A percentile compares a stretch with the other conserved stretches of the same genome.
Evolutionary conservation across 2,888 invertebrate species (phyloP).

Genomic region (Cephus runcator): DNA sequence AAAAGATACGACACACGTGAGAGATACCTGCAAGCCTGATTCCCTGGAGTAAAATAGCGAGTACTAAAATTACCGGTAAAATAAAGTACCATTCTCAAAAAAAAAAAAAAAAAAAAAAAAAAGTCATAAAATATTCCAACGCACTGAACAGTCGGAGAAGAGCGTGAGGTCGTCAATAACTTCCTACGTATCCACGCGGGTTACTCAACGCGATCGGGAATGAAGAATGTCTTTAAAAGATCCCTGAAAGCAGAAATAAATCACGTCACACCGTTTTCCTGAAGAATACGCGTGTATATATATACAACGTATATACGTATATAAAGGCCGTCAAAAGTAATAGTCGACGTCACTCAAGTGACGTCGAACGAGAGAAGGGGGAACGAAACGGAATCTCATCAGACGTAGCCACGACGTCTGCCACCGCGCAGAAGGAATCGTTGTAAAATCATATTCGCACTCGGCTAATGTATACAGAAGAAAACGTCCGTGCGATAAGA

Average conservation of each 20-base stretch:
- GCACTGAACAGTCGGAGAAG: too few species aligned
- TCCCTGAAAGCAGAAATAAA: constrained; percentile 44
- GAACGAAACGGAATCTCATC: constrained; percentile 5
- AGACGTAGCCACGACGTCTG: neutral
- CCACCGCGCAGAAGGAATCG: neutral
- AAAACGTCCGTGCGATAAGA: neutral
- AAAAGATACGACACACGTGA: too few species aligned
- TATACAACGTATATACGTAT: neutral
- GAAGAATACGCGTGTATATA: neutral
- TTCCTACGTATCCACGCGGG: too few species aligned
- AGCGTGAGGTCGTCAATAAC: too few species aligned
- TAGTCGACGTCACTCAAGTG: constrained; percentile 36
- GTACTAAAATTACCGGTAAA: too few species aligned
- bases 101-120: too few species aligned
- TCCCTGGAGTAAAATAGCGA: too few species aligned
- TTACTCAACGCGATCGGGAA: neutral
- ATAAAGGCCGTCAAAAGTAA: constrained; percentile 48
- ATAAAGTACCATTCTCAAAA: too few species aligned
- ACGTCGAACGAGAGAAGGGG: constrained; percentile 11
- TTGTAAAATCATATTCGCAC: neutral
- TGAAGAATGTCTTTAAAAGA: constrained; percentile 34
- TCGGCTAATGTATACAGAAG: neutral
- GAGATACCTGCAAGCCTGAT: too few species aligned
- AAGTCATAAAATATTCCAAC: too few species aligned
- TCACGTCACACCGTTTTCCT: constrained; percentile 36